A percentile compares a stretch with the other conserved stretches of the same genome.
These are phyloP conservation scores for Aporophyla lueneburgensis DNA, from an alignment of 2,888 invertebrate genomes.

Conservation along the genomic window DNA sequence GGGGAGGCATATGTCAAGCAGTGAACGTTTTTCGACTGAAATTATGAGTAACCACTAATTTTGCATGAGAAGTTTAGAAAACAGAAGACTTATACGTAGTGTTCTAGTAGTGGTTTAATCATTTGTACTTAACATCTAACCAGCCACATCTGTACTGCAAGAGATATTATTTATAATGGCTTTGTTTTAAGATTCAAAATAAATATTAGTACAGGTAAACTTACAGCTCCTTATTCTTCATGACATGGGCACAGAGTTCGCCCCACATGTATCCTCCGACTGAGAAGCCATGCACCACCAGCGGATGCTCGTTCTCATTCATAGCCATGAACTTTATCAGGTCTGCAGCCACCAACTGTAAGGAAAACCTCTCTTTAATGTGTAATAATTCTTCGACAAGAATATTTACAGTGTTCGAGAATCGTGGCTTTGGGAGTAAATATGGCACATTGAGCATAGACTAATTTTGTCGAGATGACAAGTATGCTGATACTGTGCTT, in stretches of 20 bases:
- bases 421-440: background rate
- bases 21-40: too few relatives aligned
- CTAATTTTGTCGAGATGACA: background rate
- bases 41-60: background rate
- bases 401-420: background rate
- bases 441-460: too few relatives aligned
- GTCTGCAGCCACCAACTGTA: slow-evolving; percentile 94
- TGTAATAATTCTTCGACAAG: background rate
- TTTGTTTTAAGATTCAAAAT: background rate
- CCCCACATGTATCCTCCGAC: slow-evolving; percentile 97
- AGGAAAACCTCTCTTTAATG: background rate
- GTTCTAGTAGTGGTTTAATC: background rate
- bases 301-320: slow-evolving; percentile 92
- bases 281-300: slow-evolving; percentile 97
- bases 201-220: slow-evolving; percentile 59
- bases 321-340: slow-evolving; percentile 93
- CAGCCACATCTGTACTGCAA: background rate
- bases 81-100: background rate
- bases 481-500: background rate
- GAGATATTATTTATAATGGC: background rate
- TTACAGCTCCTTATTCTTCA: slow-evolving; percentile 84
- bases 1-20: too few relatives aligned
- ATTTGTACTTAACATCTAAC: background rate
- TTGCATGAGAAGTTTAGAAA: background rate
- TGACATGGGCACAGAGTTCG: slow-evolving; percentile 92